These are phyloP conservation scores for Myrmecobius fasciatus DNA, from an alignment of 2,113 vertebrate species.

Conservation along the genomic window DNA sequence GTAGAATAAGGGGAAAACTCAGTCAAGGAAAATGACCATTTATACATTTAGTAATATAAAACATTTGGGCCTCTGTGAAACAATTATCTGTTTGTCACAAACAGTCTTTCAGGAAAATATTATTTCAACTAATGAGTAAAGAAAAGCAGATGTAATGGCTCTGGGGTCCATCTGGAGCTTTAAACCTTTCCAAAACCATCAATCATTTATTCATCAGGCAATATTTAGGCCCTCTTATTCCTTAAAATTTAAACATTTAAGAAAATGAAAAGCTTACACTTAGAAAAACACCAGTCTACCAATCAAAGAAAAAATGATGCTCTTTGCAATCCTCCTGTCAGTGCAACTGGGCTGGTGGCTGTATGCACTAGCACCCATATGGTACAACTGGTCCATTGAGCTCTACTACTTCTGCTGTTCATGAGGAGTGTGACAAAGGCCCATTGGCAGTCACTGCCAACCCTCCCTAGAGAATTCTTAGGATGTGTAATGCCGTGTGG, in stretches of 20 bases:
- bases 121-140: neutral
- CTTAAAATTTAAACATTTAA: neutral
- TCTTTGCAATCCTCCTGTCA: neutral
- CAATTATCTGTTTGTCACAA: neutral
- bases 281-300: neutral
- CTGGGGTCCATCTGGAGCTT: neutral
- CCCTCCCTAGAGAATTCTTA: neutral
- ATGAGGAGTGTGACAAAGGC: neutral
- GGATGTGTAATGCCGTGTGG: neutral
- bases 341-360: neutral
- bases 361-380: neutral
- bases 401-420: neutral
- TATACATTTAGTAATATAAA: neutral
- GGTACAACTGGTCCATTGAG: neutral
- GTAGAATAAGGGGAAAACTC: neutral
- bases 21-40: neutral
- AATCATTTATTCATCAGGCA: neutral
- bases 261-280: neutral
- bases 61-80: neutral
- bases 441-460: neutral
- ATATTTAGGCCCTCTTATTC: neutral
- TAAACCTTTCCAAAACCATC: neutral
- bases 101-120: neutral
- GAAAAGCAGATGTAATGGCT: neutral
- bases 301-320: neutral